Evolutionary conservation across 1,140 invertebrate species (phyloP), one percentile per base, ranked within the genome.

Genomic region (Drosophila tristis): DNA sequence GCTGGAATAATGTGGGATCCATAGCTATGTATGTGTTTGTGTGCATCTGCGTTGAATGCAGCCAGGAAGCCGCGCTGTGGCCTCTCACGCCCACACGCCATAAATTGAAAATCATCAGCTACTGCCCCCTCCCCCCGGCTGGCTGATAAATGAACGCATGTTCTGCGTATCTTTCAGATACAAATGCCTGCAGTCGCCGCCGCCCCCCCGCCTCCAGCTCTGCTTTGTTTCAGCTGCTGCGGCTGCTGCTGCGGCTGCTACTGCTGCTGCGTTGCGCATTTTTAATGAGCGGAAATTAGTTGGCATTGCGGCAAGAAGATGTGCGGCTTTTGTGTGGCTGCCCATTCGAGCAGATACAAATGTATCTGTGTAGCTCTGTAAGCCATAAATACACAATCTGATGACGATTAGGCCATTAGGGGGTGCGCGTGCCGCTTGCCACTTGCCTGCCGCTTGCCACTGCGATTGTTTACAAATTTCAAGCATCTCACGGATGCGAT

Each of bases 251-350:
- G 67, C 54, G 59, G 61, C 61, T 35, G 31, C 31, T 60, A 61
- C 54, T 35, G 31, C 45, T 60, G 67, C 54, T 62, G 61, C 61
- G 64, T 45, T 79, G 75, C 66, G 66, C 78, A 87, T 79, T 82
- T 82, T 87, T 82, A 87, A 87, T 87, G 84, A 87, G 84, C 82
- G 84, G 79, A 87, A 89, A 87, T 87, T 78, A 78, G 82, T 89
- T 84, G 78, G 75, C 75, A 85, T 84, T 76, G 62, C 63, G 35
- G 78, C 63, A 68, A 80, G 74, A 72, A 74, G 66, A 50, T 77
- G 31, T 25, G 23, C 23, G 2, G 23, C 23, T 25, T 25, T 25
- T 68, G 44, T 56, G 61, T 68, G 49, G 62, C 61, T 29, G 55
- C 63, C 56, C 31, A 56, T 47, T 51, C 54, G 45, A 65, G 70